Conservation (phyloP, 2,888 invertebrate species). For the Pammene fasciana region DNA sequence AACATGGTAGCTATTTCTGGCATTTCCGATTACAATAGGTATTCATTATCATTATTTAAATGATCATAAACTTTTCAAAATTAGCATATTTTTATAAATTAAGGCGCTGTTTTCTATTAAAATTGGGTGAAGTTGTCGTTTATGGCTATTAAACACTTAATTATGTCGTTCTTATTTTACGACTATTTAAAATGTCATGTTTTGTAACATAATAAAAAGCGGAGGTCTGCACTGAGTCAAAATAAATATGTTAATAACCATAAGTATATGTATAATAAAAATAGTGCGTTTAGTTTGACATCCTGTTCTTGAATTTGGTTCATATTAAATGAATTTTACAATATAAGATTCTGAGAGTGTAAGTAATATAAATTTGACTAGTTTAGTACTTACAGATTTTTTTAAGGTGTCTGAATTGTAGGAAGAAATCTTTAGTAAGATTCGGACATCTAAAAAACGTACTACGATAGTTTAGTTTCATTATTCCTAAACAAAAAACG, state of each 20-base stretch:
- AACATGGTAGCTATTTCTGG: slow-evolving; percentile 60
- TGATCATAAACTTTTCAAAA: slow-evolving; percentile 59
- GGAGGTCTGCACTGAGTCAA: neutral
- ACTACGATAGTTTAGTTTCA: no score
- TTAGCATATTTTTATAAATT: slow-evolving; percentile 75
- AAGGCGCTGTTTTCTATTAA: slow-evolving; percentile 63
- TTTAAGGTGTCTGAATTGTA: no score
- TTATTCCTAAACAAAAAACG: no score
- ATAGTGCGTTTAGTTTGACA: no score
- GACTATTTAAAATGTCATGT: slow-evolving; percentile 19
- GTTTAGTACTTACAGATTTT: no score
- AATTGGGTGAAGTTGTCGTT: slow-evolving; percentile 68
- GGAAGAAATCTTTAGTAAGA: no score
- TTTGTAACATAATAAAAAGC: slow-evolving; percentile 5
- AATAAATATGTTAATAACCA: neutral
- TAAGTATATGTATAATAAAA: neutral
- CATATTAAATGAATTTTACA: no score
- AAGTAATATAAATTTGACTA: no score
- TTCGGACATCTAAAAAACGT: no score
- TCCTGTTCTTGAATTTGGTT: no score
- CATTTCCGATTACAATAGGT: slow-evolving; percentile 71
- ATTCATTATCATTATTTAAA: slow-evolving; percentile 69
- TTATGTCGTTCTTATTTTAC: slow-evolving; percentile 23
- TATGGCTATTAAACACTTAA: slow-evolving; percentile 53
- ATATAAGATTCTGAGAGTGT: no score